Evolutionary conservation across 2,113 vertebrate species (phyloP), one percentile per base, ranked within the genome.

Genomic region (Pollimyrus isidori): DNA sequence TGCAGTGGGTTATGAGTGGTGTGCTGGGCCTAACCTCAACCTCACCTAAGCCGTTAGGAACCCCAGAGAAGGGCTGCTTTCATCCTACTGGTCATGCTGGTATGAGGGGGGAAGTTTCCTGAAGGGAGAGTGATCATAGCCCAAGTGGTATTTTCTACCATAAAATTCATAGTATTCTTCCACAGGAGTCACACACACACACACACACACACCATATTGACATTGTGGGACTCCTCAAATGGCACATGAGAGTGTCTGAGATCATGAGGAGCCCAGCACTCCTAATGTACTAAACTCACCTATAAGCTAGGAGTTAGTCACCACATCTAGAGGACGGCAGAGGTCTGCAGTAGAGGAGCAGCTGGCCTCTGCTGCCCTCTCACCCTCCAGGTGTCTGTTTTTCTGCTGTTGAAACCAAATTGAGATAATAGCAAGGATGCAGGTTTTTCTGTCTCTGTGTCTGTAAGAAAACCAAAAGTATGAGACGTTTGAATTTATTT

Each of bases 261-360:
- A 19, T 73, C 23, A 45, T 4, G 10, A 11, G 56, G 35, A 30
- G 58, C 6, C 58, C 87, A 65, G 86, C 10, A 58, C 5, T 56
- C 30, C 9, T 87, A 30, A 87, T 58, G 86, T 65, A 56, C 56
- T 69, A 65, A 88, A 88, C 58, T 69, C 87, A 65, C 42, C 87
- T 45, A 46, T 69, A 69, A 69, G 42, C 42, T 35, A 53, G 56
- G 39, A 7, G 3, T 7, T 48, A 45, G 87, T 73, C 45, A 49
- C 3, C 11, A 19, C 42, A 13, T 19, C 58, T 56, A 11, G 56
- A 49, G 13, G 58, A 35, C 23, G 62, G 21, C 21, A 9, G 15
- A 42, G 39, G 86, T 58, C 13, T 58, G 52, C 26, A 69, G 62
- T 13, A 9, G n/a, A 30, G 58, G 2, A 26, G 58, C 58, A 62